Base-by-base conservation (phyloP, 2,797 vertebrate genomes). In the Xiphophorus birchmanni region DNA sequence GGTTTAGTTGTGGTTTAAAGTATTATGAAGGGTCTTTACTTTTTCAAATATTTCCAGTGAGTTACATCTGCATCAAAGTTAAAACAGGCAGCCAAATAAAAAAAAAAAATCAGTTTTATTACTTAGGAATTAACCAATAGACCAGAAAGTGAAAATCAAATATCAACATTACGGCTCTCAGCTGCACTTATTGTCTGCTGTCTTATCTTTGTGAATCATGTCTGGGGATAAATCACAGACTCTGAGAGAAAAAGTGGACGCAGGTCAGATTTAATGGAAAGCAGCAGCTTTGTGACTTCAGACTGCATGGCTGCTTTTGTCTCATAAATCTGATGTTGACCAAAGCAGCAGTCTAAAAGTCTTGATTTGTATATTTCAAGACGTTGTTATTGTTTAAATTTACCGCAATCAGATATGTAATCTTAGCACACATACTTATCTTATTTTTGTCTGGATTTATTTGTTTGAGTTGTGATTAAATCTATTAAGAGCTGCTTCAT, bases 261-360 rank as follows among this genome's bases (percentile, higher is more conserved):
- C 77, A 85, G 93, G 93, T 95, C 92, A 94, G 56, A 80, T 54
- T 74, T 94, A 94, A 94, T 93, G 80, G 82, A 90, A 94, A 94
- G 90, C 93, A 94, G 92, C 89, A 90, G 90, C 84, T 82, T 79
- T 87, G 74, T 82, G 82, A 78, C 89, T 89, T 83, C 77, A 83
- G 74, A 84, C 82, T 90, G 83, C 74, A 77, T 73, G 73, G 63
- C 86, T 80, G 80, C 84, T 86, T 82, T 75, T 44, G 44, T 7
- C 84, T 88, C 80, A 81, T 92, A 92, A 87, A 92, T 87, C 84
- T 87, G 73, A 72, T 29, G 26, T 79, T 71, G 56, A 58, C 48
- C 50, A 40, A 44, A 73, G 71, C 48, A 84, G 78, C 84, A 82
- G 47, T 29, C 56, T 40, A 3, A 79, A 73, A 79, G 79, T 83